Base-by-base conservation (phyloP, 2,888 invertebrate species). In the Temnothorax rugatulus region DNA sequence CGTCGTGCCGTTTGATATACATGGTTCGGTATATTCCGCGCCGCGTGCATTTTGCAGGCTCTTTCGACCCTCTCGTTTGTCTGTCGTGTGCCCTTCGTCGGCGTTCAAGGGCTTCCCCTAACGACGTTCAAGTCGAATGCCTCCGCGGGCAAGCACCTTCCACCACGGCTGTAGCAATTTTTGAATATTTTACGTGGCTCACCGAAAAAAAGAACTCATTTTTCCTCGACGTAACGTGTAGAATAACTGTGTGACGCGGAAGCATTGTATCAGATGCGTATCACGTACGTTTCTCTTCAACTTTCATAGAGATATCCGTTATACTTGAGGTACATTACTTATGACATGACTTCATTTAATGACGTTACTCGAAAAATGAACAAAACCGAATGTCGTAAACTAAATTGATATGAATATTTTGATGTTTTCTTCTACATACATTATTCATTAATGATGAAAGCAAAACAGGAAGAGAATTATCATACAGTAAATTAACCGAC, bases 1-100 rank as follows among this genome's bases (percentile, higher is more conserved):
- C 92, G 92, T 91, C 91, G 88, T 88, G 90, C 89, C 88, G 89
- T 91, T 90, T 92, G 91, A 92, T 93, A 92, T 86, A 90, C 29
- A 29, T 29, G 29, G 90, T 90, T 88, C 88, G 86, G 86, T 89
- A 66, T 90, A 86, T 86, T 82, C 85, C 54, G 71, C 61, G 68
- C 84, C 79, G 86, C 90, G 85, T 90, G 86, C 84, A 87, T 88
- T 90, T 87, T 84, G 81, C 89, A 68, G 38, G 83, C 83, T 74
- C 85, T 85, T 88, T 86, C 85, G 61, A 44, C 77, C 44, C 57
- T 50, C 86, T 87, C 89, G 87, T 89, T 90, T 89, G 86, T 82
- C 89, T 83, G 82, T 50, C 73, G 83, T 82, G 71, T 73, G 63
- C 68, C 21, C 77, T 52, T 76, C 66, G 64, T 41, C 84, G 84